A percentile compares a stretch with the other conserved stretches of the same genome.
phyloP scores from a whole-genome alignment of 2,113 vertebrate species.

The Nematolebias whitei region DNA sequence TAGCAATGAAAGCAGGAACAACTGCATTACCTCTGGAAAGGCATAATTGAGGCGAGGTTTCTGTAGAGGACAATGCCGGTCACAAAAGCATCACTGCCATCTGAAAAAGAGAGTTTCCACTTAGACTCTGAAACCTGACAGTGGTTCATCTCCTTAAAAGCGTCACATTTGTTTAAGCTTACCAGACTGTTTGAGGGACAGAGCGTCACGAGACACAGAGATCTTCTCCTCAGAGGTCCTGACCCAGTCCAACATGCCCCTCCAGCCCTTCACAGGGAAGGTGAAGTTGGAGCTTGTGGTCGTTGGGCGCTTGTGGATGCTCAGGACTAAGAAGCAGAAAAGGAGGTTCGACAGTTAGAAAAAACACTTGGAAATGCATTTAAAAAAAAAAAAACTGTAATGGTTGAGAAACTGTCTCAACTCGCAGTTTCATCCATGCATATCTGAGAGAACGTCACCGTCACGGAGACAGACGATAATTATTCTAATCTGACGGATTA shows the following conservation, averaged over 20 bases:
- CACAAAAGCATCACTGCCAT: conserved; percentile 88
- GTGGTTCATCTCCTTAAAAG: neutral
- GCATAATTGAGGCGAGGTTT: conserved; percentile 89
- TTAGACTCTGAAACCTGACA: conserved; percentile 14
- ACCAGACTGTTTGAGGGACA: conserved; percentile 89
- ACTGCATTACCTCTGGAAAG: conserved; percentile 88
- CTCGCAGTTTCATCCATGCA: conserved; percentile 2
- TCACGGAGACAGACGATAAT: conserved; percentile 13
- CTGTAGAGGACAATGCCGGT: conserved; percentile 95
- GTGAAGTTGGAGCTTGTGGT: conserved; percentile 88
- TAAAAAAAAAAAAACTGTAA: too few species aligned
- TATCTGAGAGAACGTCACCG: conserved; percentile 34
- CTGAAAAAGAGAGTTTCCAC: conserved; percentile 63
- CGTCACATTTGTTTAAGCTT: conserved; percentile 38
- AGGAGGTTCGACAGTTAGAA: conserved; percentile 18
- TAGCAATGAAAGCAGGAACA: conserved; percentile 7
- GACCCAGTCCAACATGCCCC: conserved; percentile 94
- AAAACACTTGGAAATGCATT: neutral
- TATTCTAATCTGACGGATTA: conserved; percentile 24
- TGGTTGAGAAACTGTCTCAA: too few species aligned
- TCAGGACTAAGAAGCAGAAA: conserved; percentile 82
- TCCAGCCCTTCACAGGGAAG: conserved; percentile 96
- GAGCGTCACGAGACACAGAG: conserved; percentile 88
- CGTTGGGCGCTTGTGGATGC: conserved; percentile 93
- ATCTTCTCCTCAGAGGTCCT: conserved; percentile 93